A percentile compares a stretch with the other conserved stretches of the same genome.
Conservation (phyloP, 2,113 vertebrate genomes). For the Crotalus helleri region DNA sequence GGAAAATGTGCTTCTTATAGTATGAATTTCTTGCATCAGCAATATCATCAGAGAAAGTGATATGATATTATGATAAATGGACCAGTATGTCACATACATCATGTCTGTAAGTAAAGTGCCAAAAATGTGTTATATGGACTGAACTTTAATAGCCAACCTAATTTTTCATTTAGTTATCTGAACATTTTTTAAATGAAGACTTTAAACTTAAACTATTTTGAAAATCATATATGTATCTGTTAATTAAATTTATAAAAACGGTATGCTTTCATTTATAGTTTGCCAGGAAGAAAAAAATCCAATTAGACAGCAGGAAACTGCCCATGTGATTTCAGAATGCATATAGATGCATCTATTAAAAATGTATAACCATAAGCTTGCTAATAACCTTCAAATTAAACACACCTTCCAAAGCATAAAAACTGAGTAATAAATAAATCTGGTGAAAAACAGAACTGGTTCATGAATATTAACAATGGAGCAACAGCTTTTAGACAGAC, state of each 20-base stretch:
- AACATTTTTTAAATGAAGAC: background rate
- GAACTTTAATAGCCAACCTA: background rate
- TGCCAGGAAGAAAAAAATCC: background rate
- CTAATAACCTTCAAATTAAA: slow-evolving; percentile 12
- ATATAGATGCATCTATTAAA: slow-evolving; percentile 14
- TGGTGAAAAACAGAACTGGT: slow-evolving; percentile 8
- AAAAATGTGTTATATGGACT: background rate
- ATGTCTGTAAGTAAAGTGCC: background rate
- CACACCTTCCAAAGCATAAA: background rate
- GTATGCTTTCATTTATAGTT: background rate
- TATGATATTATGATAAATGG: background rate
- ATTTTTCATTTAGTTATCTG: background rate
- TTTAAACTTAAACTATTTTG: background rate
- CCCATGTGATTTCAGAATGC: background rate
- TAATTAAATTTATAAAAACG: background rate
- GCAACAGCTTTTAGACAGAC: background rate
- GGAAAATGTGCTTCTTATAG: background rate
- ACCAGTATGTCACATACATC: background rate
- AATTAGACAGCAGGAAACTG: background rate
- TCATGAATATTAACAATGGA: slow-evolving; percentile 11
- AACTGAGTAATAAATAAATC: slow-evolving; percentile 8
- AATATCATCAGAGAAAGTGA: background rate
- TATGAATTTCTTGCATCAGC: background rate
- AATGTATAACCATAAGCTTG: background rate
- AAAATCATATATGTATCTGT: background rate